Evolutionary conservation across 2,888 invertebrate genomes (phyloP).

Genomic region (Candidula unifasciata): DNA sequence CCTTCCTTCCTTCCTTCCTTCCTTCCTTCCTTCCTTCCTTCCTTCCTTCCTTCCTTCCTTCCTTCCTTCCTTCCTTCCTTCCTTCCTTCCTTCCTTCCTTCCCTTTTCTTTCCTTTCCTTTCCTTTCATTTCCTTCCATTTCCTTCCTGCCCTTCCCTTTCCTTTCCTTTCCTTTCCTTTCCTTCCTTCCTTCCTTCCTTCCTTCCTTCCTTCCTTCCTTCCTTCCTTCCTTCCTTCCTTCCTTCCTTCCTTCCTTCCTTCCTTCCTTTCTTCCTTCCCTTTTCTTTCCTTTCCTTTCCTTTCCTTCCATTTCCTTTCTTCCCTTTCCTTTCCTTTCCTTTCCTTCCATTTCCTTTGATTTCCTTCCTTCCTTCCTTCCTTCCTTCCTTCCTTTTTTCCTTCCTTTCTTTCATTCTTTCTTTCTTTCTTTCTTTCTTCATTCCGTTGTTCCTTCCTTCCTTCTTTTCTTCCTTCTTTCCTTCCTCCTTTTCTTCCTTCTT

Average conservation of each 20-base stretch:
- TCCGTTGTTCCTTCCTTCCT: not conserved
- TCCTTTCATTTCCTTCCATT: not conserved
- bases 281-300: not conserved
- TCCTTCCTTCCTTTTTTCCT: not conserved
- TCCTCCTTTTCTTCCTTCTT: not conserved
- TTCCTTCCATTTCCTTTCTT: not conserved
- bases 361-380: not conserved
- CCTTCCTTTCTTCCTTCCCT: constrained; percentile 2
- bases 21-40: too few relatives aligned
- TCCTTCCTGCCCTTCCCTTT: not conserved
- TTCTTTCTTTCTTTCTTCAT: not conserved
- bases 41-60: not conserved
- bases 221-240: not conserved
- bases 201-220: not conserved
- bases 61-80: too few relatives aligned
- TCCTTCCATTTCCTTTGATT: not conserved
- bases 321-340: not conserved
- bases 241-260: not conserved
- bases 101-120: too few relatives aligned
- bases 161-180: not conserved
- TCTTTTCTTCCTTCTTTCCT: not conserved
- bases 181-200: not conserved
- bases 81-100: too few relatives aligned
- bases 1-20: not conserved
- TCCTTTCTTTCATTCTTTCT: not conserved